Evolutionary conservation across 2,113 vertebrate species (phyloP), one percentile per base, ranked within the genome.

Genomic region (Casuarius casuarius): DNA sequence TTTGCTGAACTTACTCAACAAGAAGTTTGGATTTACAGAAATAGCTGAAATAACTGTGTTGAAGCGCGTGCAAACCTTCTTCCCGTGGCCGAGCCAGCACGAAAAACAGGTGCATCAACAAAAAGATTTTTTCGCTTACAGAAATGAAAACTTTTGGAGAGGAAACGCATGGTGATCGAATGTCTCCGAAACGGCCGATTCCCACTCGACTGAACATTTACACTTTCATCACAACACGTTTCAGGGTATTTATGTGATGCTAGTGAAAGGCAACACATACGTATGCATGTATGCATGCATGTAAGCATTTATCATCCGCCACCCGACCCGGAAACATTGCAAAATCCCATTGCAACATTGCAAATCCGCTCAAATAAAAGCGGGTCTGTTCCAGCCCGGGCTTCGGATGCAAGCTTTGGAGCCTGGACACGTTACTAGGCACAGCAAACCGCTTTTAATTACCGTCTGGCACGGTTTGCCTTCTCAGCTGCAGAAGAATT

Each of bases 401-500:
- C 21, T 21, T 4, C 9, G 85, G 86, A n/a, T 58, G 35, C 35
- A 28, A 78, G 89, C 25, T 7, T 70, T 12, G 17, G 72, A 81
- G 62, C 48, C 3, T 6, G 65, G 77, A 23, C 71, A 40, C 4
- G 3, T 63, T 29, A 28, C 33, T 25, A 87, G 71, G 84, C 72
- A 58, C 80, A 89, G 92, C 17, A 87, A 65, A 82, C 28, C 3
- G 73, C 68, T 83, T 89, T 92, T 83, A 90, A 23, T 75, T 78
- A n/a, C 72, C 51, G 89, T 18, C 90, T 96, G 95, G 87, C 92
- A 95, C 76, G 52, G 63, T 38, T 48, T 72, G 91, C 51, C 2
- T 40, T 91, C 92, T 96, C 81, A 92, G 90, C 92, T 92, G 87
- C 83, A 71, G 35, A 56, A 95, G 70, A 92, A 95, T 42, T 3